Evolutionary conservation across 2,113 vertebrate species (phyloP).

Genomic region (Centropristis striata): DNA sequence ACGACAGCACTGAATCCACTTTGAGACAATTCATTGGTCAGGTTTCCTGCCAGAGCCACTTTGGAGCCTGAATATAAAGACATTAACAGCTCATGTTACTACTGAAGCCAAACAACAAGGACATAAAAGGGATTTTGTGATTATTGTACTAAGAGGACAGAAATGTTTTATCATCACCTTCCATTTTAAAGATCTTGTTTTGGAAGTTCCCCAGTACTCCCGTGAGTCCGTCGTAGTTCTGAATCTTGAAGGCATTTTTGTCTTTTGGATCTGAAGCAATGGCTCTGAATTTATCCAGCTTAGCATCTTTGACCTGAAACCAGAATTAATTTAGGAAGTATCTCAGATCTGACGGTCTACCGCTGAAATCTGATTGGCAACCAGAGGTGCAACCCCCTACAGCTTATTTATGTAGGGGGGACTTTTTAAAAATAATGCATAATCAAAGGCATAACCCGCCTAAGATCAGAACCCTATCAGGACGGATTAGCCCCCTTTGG

Average conservation of each 20-base stretch:
- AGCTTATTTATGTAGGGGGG: no score
- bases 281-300: rapidly evolving
- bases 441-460: no score
- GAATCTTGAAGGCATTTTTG: conserved; percentile 71
- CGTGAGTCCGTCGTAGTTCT: conserved; percentile 77
- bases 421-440: no score
- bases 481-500: no score
- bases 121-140: background rate
- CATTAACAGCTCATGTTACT: background rate
- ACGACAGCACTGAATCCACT: conserved; percentile 73
- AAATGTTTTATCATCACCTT: conserved; percentile 77
- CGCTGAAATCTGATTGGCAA: no score
- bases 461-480: no score
- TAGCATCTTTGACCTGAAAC: conserved; percentile 53
- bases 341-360: no score
- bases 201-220: conserved; percentile 84
- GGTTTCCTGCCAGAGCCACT: conserved; percentile 31
- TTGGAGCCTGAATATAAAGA: conserved; percentile 53
- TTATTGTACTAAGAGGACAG: background rate
- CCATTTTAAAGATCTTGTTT: conserved; percentile 84
- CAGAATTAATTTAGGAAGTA: background rate
- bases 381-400: no score
- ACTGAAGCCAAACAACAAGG: background rate
- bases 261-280: conserved; percentile 77
- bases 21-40: conserved; percentile 77